Evolutionary conservation across 1,140 invertebrate genomes (phyloP), one percentile per base, ranked within the genome.

Genomic region (Campoletis sonorensis): DNA sequence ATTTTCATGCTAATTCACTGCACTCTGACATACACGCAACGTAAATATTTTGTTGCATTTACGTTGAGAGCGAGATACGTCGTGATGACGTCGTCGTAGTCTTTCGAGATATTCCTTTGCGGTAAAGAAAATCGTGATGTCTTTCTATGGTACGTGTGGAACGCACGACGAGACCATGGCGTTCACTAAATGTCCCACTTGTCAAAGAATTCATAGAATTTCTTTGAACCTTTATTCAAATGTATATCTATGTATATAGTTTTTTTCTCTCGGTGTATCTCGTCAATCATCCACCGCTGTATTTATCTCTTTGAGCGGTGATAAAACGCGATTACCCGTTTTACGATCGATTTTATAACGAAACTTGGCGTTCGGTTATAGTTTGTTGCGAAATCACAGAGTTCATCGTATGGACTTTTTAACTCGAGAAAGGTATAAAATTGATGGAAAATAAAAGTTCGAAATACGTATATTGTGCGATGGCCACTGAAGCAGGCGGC

Each of bases 171-270:
- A 70, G 27, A 33, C 3, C 13, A 33, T n/a, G 27, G n/a, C 23
- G 26, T 68, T 16, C 5, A 30, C 10, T 33, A 4, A n/a, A 27
- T 15, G 64, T 70, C 67, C 67, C 67, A 70, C 67, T 70, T 70
- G 67, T 70, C 67, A 15, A 70, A 70, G 67, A 70, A 70, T 70
- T 70, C 67, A 21, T 33, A 70, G 67, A 70, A 70, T 70, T 70
- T 70, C 30, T 45, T 11, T 45, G 67, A 37, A 30, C 27, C 27
- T 21, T 33, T 33, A 33, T 54, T 54, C n/a, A n/a, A 54, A 45
- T 11, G 13, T 54, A n/a, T 70, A 33, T 70, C n/a, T 64, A 8
- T 26, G 30, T 33, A 70, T 18, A 33, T 33, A 18, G 30, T 37
- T 33, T 70, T n/a, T 30, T 27, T 30, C 4, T 3, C 1, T 26